Conservation (phyloP, 2,888 invertebrate genomes). For the Aleiodes leptofemur region DNA sequence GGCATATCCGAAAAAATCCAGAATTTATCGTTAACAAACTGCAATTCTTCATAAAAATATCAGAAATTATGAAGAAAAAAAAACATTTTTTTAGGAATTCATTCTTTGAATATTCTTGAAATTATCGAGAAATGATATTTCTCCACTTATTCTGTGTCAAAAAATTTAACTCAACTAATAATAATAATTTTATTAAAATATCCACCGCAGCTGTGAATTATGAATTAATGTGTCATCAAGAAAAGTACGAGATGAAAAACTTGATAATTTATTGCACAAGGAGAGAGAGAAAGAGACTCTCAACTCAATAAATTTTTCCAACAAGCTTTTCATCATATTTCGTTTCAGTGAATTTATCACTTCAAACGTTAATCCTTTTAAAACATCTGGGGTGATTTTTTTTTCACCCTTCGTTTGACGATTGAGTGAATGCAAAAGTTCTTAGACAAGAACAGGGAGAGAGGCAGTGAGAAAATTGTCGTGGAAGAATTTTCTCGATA, state of each 20-base stretch:
- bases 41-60: no score
- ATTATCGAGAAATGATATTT: no score
- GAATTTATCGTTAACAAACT: no score
- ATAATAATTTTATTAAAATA: constrained; percentile 11
- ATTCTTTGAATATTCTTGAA: no score
- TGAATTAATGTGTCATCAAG: constrained; percentile 23
- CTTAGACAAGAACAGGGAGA: no score
- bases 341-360: constrained; percentile 24
- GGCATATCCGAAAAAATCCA: no score
- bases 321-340: constrained; percentile 10
- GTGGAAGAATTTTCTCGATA: constrained; percentile 13
- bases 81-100: no score
- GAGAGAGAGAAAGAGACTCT: neutral
- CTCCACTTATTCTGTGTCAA: no score
- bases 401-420: constrained; percentile 2
- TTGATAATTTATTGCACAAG: constrained; percentile 14
- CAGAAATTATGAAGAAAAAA: no score
- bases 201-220: neutral
- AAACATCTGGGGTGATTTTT: constrained; percentile 16
- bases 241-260: neutral
- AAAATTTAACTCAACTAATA: neutral
- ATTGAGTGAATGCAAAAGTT: constrained; percentile 10
- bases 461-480: neutral
- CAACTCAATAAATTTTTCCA: constrained; percentile 10
- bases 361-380: constrained; percentile 25